phyloP scores from a whole-genome alignment of 2,113 vertebrate species.

The Nibea coibor region DNA sequence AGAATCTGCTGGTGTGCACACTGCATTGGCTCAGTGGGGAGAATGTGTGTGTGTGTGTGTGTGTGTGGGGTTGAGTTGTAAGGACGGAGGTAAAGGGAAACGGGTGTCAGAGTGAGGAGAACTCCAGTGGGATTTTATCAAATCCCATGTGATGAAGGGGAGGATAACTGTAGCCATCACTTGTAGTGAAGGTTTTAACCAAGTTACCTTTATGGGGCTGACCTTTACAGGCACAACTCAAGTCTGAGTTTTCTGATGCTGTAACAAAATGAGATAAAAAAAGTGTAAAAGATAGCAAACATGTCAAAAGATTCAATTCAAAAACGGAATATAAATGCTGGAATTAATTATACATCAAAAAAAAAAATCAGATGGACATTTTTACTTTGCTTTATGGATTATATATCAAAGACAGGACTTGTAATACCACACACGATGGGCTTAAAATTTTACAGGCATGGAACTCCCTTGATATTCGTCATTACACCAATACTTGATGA shows the following conservation, averaged over 20 bases:
- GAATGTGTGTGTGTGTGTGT: conserved; percentile 35
- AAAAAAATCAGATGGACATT: too few species aligned
- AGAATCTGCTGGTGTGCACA: conserved; percentile 68
- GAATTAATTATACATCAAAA: too few species aligned
- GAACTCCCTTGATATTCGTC: background rate
- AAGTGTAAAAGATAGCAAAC: background rate
- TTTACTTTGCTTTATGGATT: too few species aligned
- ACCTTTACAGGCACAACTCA: conserved; percentile 54
- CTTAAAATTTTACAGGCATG: background rate
- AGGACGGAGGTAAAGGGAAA: conserved; percentile 38
- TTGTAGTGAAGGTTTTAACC: conserved; percentile 33
- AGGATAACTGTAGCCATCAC: conserved; percentile 28
- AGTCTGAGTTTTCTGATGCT: background rate
- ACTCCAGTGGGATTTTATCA: conserved; percentile 70
- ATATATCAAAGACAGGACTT: background rate
- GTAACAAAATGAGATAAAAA: background rate
- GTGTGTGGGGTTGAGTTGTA: conserved; percentile 34
- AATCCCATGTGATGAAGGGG: conserved; percentile 58
- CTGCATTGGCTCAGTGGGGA: conserved; percentile 40
- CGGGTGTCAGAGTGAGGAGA: conserved; percentile 46
- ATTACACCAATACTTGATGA: background rate
- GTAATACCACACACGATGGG: background rate
- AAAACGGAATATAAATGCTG: background rate
- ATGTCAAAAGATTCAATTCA: background rate
- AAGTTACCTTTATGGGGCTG: conserved; percentile 42